Conservation (phyloP, 2,113 vertebrate genomes). For the Phrynocephalus versicolor region DNA sequence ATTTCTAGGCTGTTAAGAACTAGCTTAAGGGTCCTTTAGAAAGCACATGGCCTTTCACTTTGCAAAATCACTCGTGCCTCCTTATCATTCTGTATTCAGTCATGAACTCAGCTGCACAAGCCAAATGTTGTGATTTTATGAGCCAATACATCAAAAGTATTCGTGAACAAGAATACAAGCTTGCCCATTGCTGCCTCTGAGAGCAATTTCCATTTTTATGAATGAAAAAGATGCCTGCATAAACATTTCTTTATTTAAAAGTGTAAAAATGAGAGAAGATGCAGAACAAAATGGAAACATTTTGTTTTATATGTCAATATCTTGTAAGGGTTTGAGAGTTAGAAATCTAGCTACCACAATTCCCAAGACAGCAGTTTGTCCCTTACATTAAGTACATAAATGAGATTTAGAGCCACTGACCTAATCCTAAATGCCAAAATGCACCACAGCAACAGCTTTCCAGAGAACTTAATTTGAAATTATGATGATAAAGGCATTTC, state of each 20-base stretch:
- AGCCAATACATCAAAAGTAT: slow-evolving; percentile 59
- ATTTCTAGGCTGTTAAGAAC: slow-evolving; percentile 64
- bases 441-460: slow-evolving; percentile 68
- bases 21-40: slow-evolving; percentile 61
- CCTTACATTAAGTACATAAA: slow-evolving; percentile 73
- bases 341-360: slow-evolving; percentile 56
- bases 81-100: slow-evolving; percentile 63
- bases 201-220: slow-evolving; percentile 70
- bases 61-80: slow-evolving; percentile 58
- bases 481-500: slow-evolving; percentile 67
- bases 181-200: slow-evolving; percentile 49
- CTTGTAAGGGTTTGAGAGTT: slow-evolving; percentile 55
- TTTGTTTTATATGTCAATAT: slow-evolving; percentile 68
- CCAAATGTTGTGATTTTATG: slow-evolving; percentile 66
- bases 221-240: slow-evolving; percentile 68
- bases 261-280: slow-evolving; percentile 61
- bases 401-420: slow-evolving; percentile 72
- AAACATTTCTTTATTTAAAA: slow-evolving; percentile 66
- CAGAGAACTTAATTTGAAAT: slow-evolving; percentile 76
- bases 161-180: slow-evolving; percentile 63
- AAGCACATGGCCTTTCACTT: slow-evolving; percentile 60
- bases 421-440: slow-evolving; percentile 70
- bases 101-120: slow-evolving; percentile 60
- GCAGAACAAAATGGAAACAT: slow-evolving; percentile 52
- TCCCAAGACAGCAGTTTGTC: slow-evolving; percentile 66